A percentile compares a stretch with the other conserved stretches of the same genome.
Evolutionary conservation across 2,797 vertebrate genomes (phyloP).

Genomic region (Crocodylus rhombifer): DNA sequence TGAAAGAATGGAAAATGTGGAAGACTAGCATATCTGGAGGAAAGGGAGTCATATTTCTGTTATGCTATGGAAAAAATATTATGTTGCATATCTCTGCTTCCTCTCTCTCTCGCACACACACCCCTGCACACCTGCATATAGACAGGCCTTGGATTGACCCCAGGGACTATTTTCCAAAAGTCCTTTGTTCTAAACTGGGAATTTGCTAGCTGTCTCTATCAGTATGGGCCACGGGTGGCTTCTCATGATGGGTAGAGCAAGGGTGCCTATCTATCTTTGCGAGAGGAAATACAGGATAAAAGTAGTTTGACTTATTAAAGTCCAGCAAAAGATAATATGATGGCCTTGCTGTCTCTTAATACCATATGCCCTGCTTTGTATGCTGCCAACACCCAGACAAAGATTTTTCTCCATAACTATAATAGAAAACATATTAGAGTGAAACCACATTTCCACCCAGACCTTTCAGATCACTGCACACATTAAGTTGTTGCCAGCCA

Average conservation of each 20-base stretch:
- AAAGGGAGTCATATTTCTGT: rapidly evolving
- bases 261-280: not conserved
- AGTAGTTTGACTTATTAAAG: not conserved
- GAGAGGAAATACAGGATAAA: not conserved
- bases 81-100: not conserved
- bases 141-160: not conserved
- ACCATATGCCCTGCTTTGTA: not conserved
- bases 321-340: not conserved
- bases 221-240: not conserved
- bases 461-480: not conserved
- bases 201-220: not conserved
- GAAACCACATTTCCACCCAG: not conserved
- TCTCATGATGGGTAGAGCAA: not conserved
- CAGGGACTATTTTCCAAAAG: not conserved
- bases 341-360: not conserved
- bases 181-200: not conserved
- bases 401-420: not conserved
- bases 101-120: not conserved
- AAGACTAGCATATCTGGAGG: not conserved
- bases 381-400: not conserved
- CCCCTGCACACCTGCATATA: not conserved
- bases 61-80: not conserved
- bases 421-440: not conserved
- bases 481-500: not conserved
- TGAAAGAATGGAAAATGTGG: not conserved